phyloP scores from a whole-genome alignment of 2,797 vertebrate species.

The Odontamblyopus lacepedii region DNA sequence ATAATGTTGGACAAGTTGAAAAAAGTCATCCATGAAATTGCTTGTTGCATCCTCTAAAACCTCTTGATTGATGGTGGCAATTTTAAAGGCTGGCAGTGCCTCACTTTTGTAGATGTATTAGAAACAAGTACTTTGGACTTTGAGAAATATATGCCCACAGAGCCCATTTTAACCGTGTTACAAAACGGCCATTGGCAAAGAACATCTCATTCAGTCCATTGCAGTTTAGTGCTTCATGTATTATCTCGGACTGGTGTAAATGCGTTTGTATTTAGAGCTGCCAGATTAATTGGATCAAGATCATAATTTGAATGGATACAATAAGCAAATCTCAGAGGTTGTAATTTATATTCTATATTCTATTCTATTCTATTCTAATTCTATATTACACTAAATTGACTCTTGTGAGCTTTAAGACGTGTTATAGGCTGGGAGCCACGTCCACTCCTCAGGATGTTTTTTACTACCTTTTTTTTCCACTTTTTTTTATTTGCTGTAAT shows the following conservation, averaged over 20 bases:
- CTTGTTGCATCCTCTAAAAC: constrained; percentile 69
- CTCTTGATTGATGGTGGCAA: constrained; percentile 76
- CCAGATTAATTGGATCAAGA: no score
- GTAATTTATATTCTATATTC: no score
- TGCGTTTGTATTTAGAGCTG: background rate
- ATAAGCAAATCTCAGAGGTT: no score
- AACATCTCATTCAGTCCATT: constrained; percentile 29
- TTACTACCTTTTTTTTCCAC: no score
- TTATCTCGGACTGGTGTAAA: constrained; percentile 20
- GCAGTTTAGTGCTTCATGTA: constrained; percentile 24
- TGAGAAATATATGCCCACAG: constrained; percentile 38
- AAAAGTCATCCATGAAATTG: constrained; percentile 70
- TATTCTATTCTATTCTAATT: no score
- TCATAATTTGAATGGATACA: no score
- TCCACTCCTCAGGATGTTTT: no score
- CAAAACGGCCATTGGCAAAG: constrained; percentile 47
- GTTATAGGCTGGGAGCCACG: no score
- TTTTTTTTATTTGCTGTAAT: no score
- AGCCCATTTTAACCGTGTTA: constrained; percentile 49
- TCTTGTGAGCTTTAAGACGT: no score
- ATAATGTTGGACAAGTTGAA: constrained; percentile 64
- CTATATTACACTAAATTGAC: no score
- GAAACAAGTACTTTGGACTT: constrained; percentile 48
- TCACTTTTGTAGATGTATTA: constrained; percentile 62
- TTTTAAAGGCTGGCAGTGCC: constrained; percentile 70